Evolutionary conservation across 2,113 vertebrate species (phyloP), one percentile per base, ranked within the genome.

Genomic region (Etheostoma cragini): DNA sequence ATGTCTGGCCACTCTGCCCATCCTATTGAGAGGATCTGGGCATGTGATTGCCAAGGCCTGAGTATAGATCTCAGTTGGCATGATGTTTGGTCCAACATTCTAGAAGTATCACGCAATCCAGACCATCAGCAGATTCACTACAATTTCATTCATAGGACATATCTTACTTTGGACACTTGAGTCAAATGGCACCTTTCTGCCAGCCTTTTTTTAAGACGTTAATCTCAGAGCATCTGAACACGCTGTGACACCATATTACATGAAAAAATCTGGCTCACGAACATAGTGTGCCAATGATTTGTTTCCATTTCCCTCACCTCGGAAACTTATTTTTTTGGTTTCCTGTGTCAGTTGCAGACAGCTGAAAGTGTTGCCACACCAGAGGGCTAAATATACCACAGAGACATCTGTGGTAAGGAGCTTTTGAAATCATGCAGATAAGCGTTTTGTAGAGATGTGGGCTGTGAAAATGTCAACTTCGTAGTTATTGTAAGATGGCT

Each of bases 331-430:
- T 68, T 77, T 35, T 72, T 82, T 2, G 6, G 76, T 77, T 86
- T 88, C 68, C 69, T 2, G 45, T 89, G 78, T 84, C 72, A 66
- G 65, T 24, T 24, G 22, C 61, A 71, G 24, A 60, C 50, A 13
- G 5, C 56, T 85, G 58, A 85, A 83, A 72, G 83, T 78, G 79
- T 68, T 77, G 78, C 67, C 79, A 47, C 83, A 87, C 81, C 65
- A 76, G 54, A 64, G 52, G 82, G 80, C 80, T 91, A 90, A 88
- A 93, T 89, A 87, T 89, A 89, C 85, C 85, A 66, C 49, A 8
- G 49, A 73, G 57, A 83, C 87, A 80, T 86, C 71, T 91, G 87
- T 76, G 78, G 66, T 63, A 21, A 68, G 72, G 71, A 49, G 64
- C 56, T 82, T 88, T 82, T 62, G 53, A 91, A 88, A 90, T 87